Conservation (phyloP, 2,113 vertebrate species). For the Panthera tigris region DNA sequence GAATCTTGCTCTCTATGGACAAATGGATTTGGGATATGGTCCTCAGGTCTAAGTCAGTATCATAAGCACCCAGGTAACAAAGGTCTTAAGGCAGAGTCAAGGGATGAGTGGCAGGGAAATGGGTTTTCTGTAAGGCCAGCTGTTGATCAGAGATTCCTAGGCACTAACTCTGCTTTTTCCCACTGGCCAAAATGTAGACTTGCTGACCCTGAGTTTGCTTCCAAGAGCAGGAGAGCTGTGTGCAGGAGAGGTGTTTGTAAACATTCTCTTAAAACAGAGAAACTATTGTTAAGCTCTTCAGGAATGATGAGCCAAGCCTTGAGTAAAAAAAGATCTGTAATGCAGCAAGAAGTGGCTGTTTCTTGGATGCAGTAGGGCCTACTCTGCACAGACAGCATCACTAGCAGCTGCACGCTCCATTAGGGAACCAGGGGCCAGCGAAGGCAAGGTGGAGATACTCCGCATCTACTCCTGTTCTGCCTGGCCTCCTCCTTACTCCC, state of each 20-base stretch:
- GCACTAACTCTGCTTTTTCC: not conserved
- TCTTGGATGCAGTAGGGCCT: not conserved
- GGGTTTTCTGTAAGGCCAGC: not conserved
- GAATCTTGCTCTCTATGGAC: not conserved
- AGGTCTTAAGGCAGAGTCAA: not conserved
- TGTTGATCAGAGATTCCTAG: not conserved
- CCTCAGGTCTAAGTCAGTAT: not conserved
- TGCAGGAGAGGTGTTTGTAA: not conserved
- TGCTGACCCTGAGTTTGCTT: not conserved
- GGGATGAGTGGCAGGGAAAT: not conserved
- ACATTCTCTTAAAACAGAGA: not conserved
- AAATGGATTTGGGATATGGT: not conserved
- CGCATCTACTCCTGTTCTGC: not conserved
- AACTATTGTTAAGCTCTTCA: slow-evolving; percentile 22
- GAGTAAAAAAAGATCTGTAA: not conserved
- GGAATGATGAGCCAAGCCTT: not conserved
- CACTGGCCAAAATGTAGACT: slow-evolving; percentile 13
- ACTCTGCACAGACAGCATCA: not conserved
- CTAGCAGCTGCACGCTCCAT: not conserved
- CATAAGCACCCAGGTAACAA: not conserved
- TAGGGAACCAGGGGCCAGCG: not conserved
- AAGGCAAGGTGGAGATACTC: not conserved
- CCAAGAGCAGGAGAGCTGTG: not conserved
- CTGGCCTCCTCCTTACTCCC: not conserved
- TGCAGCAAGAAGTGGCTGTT: not conserved